Evolutionary conservation across 1,140 invertebrate species (phyloP), one percentile per base, ranked within the genome.

Genomic region (Drepana arcuata): DNA sequence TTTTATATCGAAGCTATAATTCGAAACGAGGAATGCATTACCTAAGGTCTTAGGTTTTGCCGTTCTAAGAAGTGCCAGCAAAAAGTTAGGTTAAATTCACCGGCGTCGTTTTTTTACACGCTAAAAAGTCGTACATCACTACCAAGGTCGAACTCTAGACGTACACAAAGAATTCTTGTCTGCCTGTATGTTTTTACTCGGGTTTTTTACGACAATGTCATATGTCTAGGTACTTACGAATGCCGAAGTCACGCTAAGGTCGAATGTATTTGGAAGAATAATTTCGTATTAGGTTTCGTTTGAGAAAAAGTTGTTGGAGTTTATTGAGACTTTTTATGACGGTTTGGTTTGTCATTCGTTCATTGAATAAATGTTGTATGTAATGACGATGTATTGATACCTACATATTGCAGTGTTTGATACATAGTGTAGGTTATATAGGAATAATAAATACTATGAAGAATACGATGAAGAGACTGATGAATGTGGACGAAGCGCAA

Each of bases 51-150:
- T 66, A 73, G 58, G 53, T 60, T 41, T 42, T n/a, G 40, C 32
- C 35, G 27, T 80, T 80, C 75, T 63, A 34, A 69, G 75, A 80
- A 79, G 40, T 41, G 49, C 48, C 48, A 40, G 49, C 72, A 77
- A 79, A 75, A 77, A 79, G 59, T 73, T 70, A 75, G 72, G 62
- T 66, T n/a, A 80, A 80, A 74, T 66, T 80, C 72, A 80, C 72
- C 62, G 66, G 70, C 34, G 16, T 4, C 24, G 44, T 58, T 73
- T 77, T 79, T 79, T 70, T 62, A 53, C 39, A 29, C 35, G 37
- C 53, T 56, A 71, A 74, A 70, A 68, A 73, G 65, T 57, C 58
- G 74, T 72, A 48, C 66, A 77, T 79, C 74, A 77, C 52, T 27
- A 21, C 47, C 56, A 74, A 79, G 72, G 74, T 70, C 64, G 44